Evolutionary conservation across 2,888 invertebrate species (phyloP).

Genomic region (Aphodius granarius): DNA sequence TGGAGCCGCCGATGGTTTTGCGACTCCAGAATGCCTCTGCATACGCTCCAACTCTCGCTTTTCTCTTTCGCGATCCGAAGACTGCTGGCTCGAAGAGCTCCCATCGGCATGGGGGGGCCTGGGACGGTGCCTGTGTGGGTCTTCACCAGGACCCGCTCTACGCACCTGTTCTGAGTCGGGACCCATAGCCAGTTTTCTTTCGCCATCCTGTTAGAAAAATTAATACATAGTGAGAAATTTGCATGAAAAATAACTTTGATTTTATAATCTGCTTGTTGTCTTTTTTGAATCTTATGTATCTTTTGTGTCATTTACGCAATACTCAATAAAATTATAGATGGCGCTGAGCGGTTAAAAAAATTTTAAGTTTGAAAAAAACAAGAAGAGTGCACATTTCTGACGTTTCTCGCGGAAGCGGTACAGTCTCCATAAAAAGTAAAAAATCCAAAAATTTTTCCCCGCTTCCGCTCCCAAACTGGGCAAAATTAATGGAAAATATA

Average conservation of each 20-base stretch:
- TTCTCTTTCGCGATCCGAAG: constrained; percentile 62
- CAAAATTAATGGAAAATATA: no score
- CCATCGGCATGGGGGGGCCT: constrained; percentile 43
- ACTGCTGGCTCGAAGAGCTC: constrained; percentile 54
- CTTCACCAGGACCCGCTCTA: constrained; percentile 37
- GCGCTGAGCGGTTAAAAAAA: no score
- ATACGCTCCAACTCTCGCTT: constrained; percentile 65
- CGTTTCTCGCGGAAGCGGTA: no score
- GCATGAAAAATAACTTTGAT: constrained; percentile 2
- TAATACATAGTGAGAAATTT: neutral
- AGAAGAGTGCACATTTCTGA: no score
- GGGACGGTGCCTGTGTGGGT: constrained; percentile 45
- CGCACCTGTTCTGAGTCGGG: constrained; percentile 39
- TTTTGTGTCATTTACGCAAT: no score
- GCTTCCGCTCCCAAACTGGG: no score
- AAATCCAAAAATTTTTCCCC: no score
- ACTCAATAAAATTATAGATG: no score
- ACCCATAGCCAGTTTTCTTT: constrained; percentile 38
- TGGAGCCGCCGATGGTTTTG: constrained; percentile 24
- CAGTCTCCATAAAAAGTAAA: no score
- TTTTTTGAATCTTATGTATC: neutral
- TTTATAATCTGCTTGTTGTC: neutral
- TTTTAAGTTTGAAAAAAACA: no score
- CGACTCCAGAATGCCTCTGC: constrained; percentile 46
- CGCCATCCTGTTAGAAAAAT: constrained; percentile 39